Evolutionary conservation across 1,140 invertebrate genomes (phyloP), one percentile per base, ranked within the genome.

Genomic region (Panulirus ornatus): DNA sequence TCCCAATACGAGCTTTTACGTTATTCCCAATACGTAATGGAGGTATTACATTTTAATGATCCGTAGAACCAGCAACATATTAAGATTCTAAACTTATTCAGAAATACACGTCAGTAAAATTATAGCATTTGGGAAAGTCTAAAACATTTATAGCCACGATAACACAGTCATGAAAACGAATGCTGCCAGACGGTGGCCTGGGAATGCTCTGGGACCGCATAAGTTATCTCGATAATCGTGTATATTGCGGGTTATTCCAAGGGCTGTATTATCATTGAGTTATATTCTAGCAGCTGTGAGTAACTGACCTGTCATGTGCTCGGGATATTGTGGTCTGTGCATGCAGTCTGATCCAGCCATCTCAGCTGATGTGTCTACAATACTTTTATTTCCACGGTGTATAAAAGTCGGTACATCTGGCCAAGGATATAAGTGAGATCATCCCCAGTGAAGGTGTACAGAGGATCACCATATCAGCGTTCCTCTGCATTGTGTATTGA

Each of bases 21-120:
- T 22, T 9, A 58, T 58, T 58, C 54, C 54, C 11, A 58, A 2
- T 22, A 22, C 54, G 19, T 58, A 58, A 58, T 58, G 54, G 54
- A 22, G 22, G 19, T 22, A 3, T 58, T 58, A 58, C 16, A 58
- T 22, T 22, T 58, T 22, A 3, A 58, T 58, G 54, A 40, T 30
- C 70, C 30, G 70, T 40, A 73, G 14, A 34, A 34, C 70, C 70
- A 8, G 36, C 70, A 73, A 73, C 27, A 30, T 40, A 40, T 40
- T 73, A 73, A 73, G 44, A 81, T 51, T 81, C 51, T 51, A 47
- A 81, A 51, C 76, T 81, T 81, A 81, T 81, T 81, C 76, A 81
- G 30, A 54, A 81, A 81, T 44, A 51, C 47, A 16, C 19, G 44
- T 42, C 38, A 78, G 75, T 81, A 81, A 81, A 81, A 51, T 42